phyloP scores from a whole-genome alignment of 2,113 vertebrate species.

The Grantiella picta region DNA sequence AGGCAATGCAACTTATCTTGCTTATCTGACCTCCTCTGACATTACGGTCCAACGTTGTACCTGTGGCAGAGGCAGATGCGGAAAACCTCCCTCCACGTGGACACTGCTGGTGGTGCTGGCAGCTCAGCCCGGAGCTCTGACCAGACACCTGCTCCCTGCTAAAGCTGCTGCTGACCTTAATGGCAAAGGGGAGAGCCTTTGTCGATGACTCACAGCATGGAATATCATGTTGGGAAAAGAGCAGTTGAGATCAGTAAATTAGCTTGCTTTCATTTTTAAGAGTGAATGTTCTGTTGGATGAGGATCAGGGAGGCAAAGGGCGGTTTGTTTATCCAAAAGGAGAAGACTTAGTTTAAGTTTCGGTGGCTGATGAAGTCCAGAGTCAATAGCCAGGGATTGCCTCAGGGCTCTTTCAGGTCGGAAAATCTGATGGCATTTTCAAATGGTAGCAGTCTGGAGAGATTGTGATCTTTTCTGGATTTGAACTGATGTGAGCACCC shows the following conservation, averaged over 20 bases:
- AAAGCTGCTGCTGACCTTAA: slow-evolving; percentile 12
- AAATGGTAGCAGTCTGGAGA: neutral
- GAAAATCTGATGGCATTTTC: slow-evolving; percentile 4
- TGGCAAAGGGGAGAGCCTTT: neutral
- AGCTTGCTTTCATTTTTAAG: neutral
- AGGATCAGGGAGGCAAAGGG: neutral
- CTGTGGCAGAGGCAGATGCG: neutral
- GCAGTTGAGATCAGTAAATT: neutral
- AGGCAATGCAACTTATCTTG: neutral
- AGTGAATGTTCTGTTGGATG: neutral
- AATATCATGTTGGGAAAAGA: neutral
- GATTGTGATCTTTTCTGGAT: neutral
- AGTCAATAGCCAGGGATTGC: fast-evolving
- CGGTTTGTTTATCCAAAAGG: neutral
- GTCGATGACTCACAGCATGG: neutral
- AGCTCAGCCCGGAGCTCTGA: neutral
- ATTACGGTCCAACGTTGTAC: neutral
- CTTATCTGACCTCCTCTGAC: neutral
- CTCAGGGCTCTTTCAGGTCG: neutral
- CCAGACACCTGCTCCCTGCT: neutral
- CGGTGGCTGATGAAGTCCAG: neutral
- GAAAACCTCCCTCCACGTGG: neutral
- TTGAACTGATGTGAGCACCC: neutral
- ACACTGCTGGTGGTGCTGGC: neutral
- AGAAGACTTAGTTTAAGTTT: neutral